Evolutionary conservation across 2,888 invertebrate genomes (phyloP).

Genomic region (Tillus elongatus): DNA sequence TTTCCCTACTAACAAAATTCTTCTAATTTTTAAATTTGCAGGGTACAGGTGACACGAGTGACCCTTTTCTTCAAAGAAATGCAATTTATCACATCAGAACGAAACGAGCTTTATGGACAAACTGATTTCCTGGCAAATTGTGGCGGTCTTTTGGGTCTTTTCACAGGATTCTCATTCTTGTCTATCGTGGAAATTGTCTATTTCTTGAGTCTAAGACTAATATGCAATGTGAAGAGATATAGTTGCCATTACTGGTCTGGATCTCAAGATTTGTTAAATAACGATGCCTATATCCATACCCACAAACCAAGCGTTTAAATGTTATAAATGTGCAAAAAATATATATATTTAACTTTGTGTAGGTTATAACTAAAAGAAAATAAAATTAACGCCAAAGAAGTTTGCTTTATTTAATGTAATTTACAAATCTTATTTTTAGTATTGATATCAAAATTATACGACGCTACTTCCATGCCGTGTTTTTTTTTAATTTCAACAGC

Average conservation of each 20-base stretch:
- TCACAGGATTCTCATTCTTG: slow-evolving; percentile 56
- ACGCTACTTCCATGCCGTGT: no score
- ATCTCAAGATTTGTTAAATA: slow-evolving; percentile 27
- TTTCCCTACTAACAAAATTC: no score
- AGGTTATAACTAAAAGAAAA: no score
- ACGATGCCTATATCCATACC: slow-evolving; percentile 30
- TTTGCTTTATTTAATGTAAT: no score
- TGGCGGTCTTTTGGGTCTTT: slow-evolving; percentile 51
- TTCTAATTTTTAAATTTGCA: slow-evolving; percentile 32
- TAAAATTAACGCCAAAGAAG: no score
- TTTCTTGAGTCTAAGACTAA: slow-evolving; percentile 46
- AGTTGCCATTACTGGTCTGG: slow-evolving; percentile 39
- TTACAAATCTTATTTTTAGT: no score
- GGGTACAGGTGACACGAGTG: slow-evolving; percentile 50
- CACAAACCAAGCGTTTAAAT: no score
- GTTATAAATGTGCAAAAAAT: no score
- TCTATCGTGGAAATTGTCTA: slow-evolving; percentile 54
- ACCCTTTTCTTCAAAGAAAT: slow-evolving; percentile 65
- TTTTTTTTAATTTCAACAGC: no score
- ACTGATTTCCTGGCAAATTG: slow-evolving; percentile 51
- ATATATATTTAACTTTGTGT: no score
- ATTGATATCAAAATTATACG: no score
- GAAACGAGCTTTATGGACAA: slow-evolving; percentile 49
- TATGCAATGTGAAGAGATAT: slow-evolving; percentile 44
- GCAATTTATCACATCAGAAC: slow-evolving; percentile 47